Evolutionary conservation across 2,888 invertebrate genomes (phyloP).

Genomic region (Leptarthrus brevirostris): DNA sequence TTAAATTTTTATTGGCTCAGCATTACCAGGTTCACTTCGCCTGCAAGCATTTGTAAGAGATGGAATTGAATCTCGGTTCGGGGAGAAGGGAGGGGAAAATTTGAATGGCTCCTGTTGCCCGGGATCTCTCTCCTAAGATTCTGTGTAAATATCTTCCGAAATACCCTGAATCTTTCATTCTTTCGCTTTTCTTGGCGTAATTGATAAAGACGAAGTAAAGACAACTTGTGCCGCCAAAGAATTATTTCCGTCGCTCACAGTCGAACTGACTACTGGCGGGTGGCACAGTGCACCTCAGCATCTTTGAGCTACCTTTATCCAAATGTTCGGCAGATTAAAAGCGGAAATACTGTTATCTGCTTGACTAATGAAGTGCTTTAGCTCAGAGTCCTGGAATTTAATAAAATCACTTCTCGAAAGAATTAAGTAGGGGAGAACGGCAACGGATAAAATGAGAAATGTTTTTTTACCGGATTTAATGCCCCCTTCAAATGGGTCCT

Average conservation of each 20-base stretch:
- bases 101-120: background rate
- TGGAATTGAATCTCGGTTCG: too few species aligned
- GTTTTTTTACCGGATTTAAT: background rate
- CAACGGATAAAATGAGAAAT: background rate
- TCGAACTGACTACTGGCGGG: too few species aligned
- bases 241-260: background rate
- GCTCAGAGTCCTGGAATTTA: slow-evolving; percentile 9
- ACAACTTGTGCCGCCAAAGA: background rate
- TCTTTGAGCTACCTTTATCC: background rate
- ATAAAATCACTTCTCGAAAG: slow-evolving; percentile 29
- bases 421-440: background rate
- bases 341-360: slow-evolving; percentile 23
- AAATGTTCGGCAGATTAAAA: slow-evolving; percentile 23
- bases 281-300: background rate
- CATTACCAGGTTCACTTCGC: background rate
- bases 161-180: slow-evolving; percentile 20
- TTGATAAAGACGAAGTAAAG: slow-evolving; percentile 25
- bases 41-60: background rate
- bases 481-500: background rate
- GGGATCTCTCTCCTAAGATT: background rate
- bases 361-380: slow-evolving; percentile 34
- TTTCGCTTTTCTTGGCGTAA: background rate
- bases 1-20: slow-evolving; percentile 41
- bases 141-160: slow-evolving; percentile 8
- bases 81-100: background rate